Evolutionary conservation across 2,888 invertebrate species (phyloP), one percentile per base, ranked within the genome.

Genomic region (Drosophila mettleri): DNA sequence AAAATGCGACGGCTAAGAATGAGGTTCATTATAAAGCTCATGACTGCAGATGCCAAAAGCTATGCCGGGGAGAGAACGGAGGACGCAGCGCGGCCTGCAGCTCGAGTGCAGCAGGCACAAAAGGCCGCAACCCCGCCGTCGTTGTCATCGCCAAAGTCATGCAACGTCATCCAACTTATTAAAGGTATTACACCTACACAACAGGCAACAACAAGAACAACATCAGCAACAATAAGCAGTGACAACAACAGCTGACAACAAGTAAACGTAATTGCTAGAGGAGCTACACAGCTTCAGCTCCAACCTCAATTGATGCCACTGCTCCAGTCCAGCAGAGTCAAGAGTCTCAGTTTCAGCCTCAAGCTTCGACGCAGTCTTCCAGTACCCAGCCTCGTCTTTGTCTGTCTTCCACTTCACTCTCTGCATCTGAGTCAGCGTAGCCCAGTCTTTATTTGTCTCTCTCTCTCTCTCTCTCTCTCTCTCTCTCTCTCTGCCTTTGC

Each of bases 101-200:
- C 59, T 63, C 51, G 27, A 74, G 74, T 72, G 75, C 51, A 39
- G 46, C 60, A 55, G 34, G 20, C 61, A 77, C 69, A 77, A 76
- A 69, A 57, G 51, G 16, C 54, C 33, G 20, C 52, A 20, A 10
- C 41, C 36, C 18, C 18, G 31, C 46, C 18, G 54, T 53, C 24
- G 55, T 45, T 29, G 55, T 59, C 62, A 62, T 60, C 65, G 60
- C 80, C 81, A 77, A 83, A 83, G n/a, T n/a, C n/a, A 86, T 86
- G 87, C 83, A 83, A 81, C 83, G 81, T 83, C 83, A 83, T 83
- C 85, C 83, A 84, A 85, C 83, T 83, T 84, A 84, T 86, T 83
- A 83, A 80, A 86, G 83, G 86, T 84, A 86, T 83, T 83, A 80
- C 82, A 81, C 85, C 84, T 68, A 80, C 84, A 73, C 83, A 72